Evolutionary conservation across 2,797 vertebrate genomes (phyloP).

Genomic region (Anas georgica): DNA sequence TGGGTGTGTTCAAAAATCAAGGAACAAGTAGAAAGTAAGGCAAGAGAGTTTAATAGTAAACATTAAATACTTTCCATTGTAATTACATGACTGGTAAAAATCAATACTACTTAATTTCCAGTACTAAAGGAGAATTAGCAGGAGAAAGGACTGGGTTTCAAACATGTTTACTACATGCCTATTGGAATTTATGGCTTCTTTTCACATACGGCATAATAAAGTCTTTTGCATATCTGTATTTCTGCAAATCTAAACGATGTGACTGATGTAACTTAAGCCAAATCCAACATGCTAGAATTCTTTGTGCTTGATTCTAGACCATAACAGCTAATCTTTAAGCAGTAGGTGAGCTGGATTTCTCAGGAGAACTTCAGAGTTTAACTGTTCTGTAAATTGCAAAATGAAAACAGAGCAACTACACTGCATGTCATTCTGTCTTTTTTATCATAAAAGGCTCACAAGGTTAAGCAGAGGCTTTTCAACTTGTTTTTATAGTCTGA

Average conservation of each 20-base stretch:
- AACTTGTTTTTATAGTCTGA: background rate
- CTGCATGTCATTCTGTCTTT: background rate
- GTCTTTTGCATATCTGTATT: background rate
- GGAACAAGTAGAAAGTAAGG: background rate
- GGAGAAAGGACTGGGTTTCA: background rate
- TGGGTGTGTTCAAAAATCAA: background rate
- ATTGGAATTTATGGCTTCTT: background rate
- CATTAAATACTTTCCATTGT: background rate
- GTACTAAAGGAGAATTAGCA: background rate
- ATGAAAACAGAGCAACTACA: background rate
- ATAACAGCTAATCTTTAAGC: constrained; percentile 14
- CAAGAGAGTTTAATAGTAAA: constrained; percentile 30
- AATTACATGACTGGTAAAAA: background rate
- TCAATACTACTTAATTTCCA: background rate
- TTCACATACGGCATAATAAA: background rate
- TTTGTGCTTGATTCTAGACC: background rate
- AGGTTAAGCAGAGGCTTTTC: background rate
- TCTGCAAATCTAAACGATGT: background rate
- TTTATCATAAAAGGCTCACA: background rate
- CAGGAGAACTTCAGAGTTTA: constrained; percentile 8
- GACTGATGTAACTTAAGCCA: background rate
- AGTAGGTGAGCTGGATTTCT: background rate
- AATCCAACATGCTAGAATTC: background rate
- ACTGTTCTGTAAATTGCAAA: background rate
- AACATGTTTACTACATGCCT: background rate